Conservation (phyloP, 1,140 invertebrate species). For the Penaeus chinensis region DNA sequence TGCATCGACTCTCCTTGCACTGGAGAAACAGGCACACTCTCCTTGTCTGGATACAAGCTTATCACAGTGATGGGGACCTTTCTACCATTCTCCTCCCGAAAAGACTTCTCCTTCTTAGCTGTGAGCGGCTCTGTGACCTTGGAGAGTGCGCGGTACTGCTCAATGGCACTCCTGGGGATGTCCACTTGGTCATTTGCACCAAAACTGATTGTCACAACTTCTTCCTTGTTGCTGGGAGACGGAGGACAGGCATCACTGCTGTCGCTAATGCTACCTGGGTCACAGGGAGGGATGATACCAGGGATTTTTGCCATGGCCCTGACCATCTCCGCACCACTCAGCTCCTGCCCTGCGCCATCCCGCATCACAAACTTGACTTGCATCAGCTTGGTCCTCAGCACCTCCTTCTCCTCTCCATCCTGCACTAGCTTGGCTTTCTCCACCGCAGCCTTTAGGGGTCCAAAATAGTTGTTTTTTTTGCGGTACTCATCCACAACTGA, state of each 20-base stretch:
- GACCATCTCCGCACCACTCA: constrained; percentile 19
- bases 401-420: constrained; percentile 24
- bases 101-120: constrained; percentile 25
- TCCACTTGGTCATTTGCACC: constrained; percentile 25
- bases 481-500: constrained; percentile 39
- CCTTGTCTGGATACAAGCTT: constrained; percentile 1
- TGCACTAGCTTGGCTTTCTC: constrained; percentile 5
- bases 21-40: not conserved
- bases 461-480: constrained; percentile 19
- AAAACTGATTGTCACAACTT: constrained; percentile 11
- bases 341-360: constrained; percentile 11
- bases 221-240: not conserved
- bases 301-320: constrained; percentile 28
- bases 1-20: not conserved
- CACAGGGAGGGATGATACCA: constrained; percentile 34
- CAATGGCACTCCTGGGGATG: constrained; percentile 26
- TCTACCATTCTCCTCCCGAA: not conserved
- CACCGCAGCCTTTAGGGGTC: constrained; percentile 22
- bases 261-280: not conserved
- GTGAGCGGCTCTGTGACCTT: constrained; percentile 23
- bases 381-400: constrained; percentile 32
- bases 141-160: constrained; percentile 37
- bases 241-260: too few species aligned
- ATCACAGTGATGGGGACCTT: constrained; percentile 35
- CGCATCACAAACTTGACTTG: constrained; percentile 24